Evolutionary conservation across 2,113 vertebrate species (phyloP).

Genomic region (Mesoclemmys tuberculata): DNA sequence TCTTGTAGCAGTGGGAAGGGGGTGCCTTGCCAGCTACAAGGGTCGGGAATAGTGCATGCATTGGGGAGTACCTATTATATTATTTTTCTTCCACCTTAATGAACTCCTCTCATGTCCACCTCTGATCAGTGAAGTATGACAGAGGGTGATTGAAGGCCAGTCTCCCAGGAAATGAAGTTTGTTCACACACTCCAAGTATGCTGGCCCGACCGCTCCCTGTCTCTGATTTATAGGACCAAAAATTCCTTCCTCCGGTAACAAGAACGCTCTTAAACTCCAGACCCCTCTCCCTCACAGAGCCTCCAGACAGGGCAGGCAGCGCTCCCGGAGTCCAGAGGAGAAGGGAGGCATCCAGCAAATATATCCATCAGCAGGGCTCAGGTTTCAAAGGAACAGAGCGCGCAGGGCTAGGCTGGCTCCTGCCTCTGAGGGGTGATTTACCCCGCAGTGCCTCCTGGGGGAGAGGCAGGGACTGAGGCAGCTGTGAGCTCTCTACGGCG

Average conservation of each 20-base stretch:
- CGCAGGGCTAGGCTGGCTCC: constrained; percentile 44
- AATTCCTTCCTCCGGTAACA: constrained; percentile 79
- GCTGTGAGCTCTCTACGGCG: background rate
- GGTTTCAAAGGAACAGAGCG: constrained; percentile 58
- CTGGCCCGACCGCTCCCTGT: constrained; percentile 72
- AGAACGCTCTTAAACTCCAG: constrained; percentile 78
- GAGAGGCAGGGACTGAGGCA: background rate
- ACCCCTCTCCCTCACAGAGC: constrained; percentile 71
- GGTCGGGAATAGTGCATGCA: constrained; percentile 76
- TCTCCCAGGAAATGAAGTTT: constrained; percentile 83
- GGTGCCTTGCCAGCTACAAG: constrained; percentile 62
- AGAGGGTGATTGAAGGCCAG: constrained; percentile 81
- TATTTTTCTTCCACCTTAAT: constrained; percentile 82
- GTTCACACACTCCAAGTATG: constrained; percentile 82
- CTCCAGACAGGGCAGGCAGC: constrained; percentile 50
- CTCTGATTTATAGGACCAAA: constrained; percentile 79
- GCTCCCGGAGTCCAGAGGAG: constrained; percentile 29
- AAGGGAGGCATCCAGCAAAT: constrained; percentile 58
- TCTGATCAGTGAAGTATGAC: constrained; percentile 82
- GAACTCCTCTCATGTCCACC: constrained; percentile 83
- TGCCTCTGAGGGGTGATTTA: fast-evolving
- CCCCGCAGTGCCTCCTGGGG: background rate
- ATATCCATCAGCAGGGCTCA: constrained; percentile 64
- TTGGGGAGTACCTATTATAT: constrained; percentile 75
- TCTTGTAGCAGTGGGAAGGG: constrained; percentile 50